Base-by-base conservation (phyloP, 2,888 invertebrate species). In the Drosophila incognita region DNA sequence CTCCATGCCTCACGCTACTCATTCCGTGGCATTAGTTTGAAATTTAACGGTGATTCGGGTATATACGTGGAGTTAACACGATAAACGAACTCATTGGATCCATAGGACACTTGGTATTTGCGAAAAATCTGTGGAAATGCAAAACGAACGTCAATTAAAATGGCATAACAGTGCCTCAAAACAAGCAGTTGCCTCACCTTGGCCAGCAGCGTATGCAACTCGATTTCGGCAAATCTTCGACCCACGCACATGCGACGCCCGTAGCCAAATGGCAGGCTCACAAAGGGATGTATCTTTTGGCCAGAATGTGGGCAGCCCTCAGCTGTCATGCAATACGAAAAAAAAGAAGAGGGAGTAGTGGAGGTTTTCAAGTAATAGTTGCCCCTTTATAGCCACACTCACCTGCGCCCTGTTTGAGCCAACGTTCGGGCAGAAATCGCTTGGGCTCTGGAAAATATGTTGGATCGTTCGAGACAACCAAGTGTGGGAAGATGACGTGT, bases 211-310 rank as follows among this genome's bases (percentile, higher is more conserved):
- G 96, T 95, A 87, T 96, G 95, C 82, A 97, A 93, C 93, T 97
- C 97, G 58, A 96, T 95, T 93, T 97, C 97, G 24, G 97, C 97
- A 92, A 97, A 96, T 88, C 97, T 94, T 83, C 96, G 95, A 57
- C 97, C 97, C 84, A 96, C 94, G 92, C 96, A 97, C 94, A 96
- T 96, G 77, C 96, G 94, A 66, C 96, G 94, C 2, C 96, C 96
- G 91, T 95, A 96, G 10, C 96, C 96, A 92, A 96, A 96, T 15
- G 96, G 96, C 73, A 96, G 94, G 60, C 96, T 95, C 0, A 96
- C 95, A 91, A 96, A 96, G 35, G 96, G 96, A 93, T 96, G 96
- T 68, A 96, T 95, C 94, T 95, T 94, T 89, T 95, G 93, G 65
- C 88, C 90, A 63, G 92, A 89, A 89, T 93, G 90, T 64, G 93